These are phyloP conservation scores for Pitangus sulphuratus DNA, from an alignment of 2,797 vertebrate species.

Conservation along the genomic window DNA sequence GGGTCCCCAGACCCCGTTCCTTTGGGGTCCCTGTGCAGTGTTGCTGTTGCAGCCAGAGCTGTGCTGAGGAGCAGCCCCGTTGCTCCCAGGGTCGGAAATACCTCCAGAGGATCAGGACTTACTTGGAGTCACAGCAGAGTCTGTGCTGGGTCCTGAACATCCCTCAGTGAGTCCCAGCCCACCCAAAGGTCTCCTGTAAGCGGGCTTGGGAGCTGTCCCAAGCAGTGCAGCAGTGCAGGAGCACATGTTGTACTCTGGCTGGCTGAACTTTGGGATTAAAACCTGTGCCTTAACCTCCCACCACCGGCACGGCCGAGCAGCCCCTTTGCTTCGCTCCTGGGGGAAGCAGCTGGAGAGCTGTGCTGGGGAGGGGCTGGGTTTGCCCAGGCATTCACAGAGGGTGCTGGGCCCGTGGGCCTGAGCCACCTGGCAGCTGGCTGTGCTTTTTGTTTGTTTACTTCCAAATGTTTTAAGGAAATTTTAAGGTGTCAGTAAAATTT, in stretches of 20 bases:
- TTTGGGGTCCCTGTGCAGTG: neutral
- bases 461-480: neutral
- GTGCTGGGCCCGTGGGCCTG: neutral
- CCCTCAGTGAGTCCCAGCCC: neutral
- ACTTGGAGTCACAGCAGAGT: neutral
- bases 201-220: neutral
- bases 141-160: neutral
- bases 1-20: neutral
- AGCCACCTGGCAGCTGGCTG: neutral
- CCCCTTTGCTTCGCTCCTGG: accelerated
- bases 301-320: accelerated
- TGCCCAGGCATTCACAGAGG: neutral
- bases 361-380: neutral
- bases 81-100: neutral
- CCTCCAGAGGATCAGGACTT: neutral
- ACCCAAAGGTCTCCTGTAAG: neutral
- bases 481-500: neutral
- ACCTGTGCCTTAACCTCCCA: slow-evolving; percentile 76
- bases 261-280: slow-evolving; percentile 63
- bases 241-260: accelerated
- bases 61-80: neutral
- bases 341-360: neutral
- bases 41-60: neutral
- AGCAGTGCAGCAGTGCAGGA: neutral
- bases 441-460: slow-evolving; percentile 21